phyloP scores from a whole-genome alignment of 1,140 invertebrate genomes.

The Caenorhabditis elegans region DNA sequence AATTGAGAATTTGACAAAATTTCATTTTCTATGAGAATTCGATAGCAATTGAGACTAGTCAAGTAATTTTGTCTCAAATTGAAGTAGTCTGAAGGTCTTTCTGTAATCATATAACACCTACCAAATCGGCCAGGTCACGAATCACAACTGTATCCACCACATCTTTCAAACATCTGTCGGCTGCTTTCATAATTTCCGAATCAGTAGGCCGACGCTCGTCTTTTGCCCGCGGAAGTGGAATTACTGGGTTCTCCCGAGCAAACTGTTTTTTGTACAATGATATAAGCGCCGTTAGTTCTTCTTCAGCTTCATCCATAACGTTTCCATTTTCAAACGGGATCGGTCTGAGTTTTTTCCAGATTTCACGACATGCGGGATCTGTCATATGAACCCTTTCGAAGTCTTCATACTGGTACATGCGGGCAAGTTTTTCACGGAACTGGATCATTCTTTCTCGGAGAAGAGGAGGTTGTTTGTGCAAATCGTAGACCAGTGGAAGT shows the following conservation, averaged over 20 bases:
- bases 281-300: neutral
- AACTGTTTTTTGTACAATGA: neutral
- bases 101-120: too few relatives aligned
- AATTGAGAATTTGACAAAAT: too few relatives aligned
- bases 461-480: neutral
- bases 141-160: neutral
- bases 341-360: neutral
- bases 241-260: neutral
- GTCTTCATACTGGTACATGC: neutral
- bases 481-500: neutral
- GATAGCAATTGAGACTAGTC: too few relatives aligned
- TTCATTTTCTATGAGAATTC: too few relatives aligned
- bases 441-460: neutral
- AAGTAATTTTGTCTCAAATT: too few relatives aligned
- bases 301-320: neutral
- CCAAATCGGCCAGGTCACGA: neutral
- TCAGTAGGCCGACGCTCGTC: neutral
- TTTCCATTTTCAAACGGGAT: neutral
- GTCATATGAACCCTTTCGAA: neutral
- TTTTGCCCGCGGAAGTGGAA: neutral
- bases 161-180: neutral
- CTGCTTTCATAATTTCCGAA: neutral
- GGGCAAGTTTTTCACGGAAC: neutral
- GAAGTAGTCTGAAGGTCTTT: too few relatives aligned
- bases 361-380: neutral